These are phyloP conservation scores for Drosophila mimetica DNA, from an alignment of 2,888 invertebrate species.

Conservation along the genomic window DNA sequence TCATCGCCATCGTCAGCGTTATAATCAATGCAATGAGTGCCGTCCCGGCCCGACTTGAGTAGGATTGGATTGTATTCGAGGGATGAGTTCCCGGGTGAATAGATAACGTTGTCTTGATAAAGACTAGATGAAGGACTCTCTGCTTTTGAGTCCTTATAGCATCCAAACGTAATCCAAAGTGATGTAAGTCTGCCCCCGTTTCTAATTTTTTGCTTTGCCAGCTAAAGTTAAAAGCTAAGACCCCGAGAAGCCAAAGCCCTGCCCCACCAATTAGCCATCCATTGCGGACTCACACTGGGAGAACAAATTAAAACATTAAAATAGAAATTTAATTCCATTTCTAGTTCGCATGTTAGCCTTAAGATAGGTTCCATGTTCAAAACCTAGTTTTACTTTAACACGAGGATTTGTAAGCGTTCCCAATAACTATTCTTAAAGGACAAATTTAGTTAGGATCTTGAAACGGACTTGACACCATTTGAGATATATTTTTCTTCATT, in stretches of 20 bases:
- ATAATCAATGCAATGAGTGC: slow-evolving; percentile 26
- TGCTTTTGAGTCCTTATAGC: slow-evolving; percentile 13
- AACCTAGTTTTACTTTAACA: too few relatives aligned
- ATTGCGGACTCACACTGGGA: slow-evolving; percentile 3
- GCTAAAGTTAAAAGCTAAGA: slow-evolving; percentile 7
- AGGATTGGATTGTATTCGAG: not conserved
- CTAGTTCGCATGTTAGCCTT: too few relatives aligned
- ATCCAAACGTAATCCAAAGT: slow-evolving; percentile 19
- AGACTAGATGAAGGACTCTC: slow-evolving; percentile 13
- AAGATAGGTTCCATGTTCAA: too few relatives aligned
- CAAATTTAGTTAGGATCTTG: too few relatives aligned
- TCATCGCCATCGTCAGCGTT: slow-evolving; percentile 47
- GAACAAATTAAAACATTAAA: too few relatives aligned
- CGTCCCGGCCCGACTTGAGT: not conserved
- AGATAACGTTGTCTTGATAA: slow-evolving; percentile 6
- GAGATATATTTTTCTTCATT: too few relatives aligned
- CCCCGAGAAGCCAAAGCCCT: not conserved
- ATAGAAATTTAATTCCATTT: too few relatives aligned
- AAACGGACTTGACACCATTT: too few relatives aligned
- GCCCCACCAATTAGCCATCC: slow-evolving; percentile 20
- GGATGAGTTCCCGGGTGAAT: not conserved
- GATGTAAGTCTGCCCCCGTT: slow-evolving; percentile 13
- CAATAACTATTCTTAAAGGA: too few relatives aligned
- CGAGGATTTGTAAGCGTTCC: too few relatives aligned
- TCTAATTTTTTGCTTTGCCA: not conserved